Evolutionary conservation across 2,888 invertebrate species (phyloP), one percentile per base, ranked within the genome.

Genomic region (Orthosia incerta): DNA sequence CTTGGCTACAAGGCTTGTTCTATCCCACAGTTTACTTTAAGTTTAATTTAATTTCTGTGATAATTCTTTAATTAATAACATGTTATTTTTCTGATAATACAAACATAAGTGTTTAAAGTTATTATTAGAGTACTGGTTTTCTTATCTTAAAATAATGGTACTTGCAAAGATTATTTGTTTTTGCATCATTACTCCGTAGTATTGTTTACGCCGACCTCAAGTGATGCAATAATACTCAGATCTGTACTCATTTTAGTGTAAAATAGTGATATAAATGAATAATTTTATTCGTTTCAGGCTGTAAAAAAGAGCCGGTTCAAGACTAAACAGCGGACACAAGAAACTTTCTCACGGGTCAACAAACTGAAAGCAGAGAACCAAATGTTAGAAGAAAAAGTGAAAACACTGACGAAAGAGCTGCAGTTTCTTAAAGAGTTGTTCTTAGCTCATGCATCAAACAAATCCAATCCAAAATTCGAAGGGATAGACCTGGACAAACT

Each of bases 271-370:
- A 59, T 39, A 64, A 66, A 68, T 15, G 0, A 62, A 46, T 31
- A 20, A 66, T 12, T 46, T 61, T 68, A 18, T 51, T 64, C 66
- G 81, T 92, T 89, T 9, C 93, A 98, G 97, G 98, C 98, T 71
- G 98, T 98, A 0, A 98, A 98, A 93, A 97, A 98, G 82, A 98
- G 98, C 85, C 96, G 98, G 81, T 98, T 97, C 71, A 98, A 98
- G 93, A 97, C 98, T 18, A 98, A 98, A 89, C 97, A 97, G 88
- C 97, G 98, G 74, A 98, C 98, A 1, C 97, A 98, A 87, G 98
- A 98, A 90, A 98, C 98, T 9, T 95, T 98, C 80, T 97, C 97
- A 74, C 93, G 98, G 71, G 98, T 98, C 0, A 97, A 97, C 87
- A 97, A 98, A 90, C 91, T 98, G 55, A 98, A 98, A 90, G 97